Evolutionary conservation across 2,797 vertebrate genomes (phyloP), one percentile per base, ranked within the genome.

Genomic region (Tolypeutes matacus): DNA sequence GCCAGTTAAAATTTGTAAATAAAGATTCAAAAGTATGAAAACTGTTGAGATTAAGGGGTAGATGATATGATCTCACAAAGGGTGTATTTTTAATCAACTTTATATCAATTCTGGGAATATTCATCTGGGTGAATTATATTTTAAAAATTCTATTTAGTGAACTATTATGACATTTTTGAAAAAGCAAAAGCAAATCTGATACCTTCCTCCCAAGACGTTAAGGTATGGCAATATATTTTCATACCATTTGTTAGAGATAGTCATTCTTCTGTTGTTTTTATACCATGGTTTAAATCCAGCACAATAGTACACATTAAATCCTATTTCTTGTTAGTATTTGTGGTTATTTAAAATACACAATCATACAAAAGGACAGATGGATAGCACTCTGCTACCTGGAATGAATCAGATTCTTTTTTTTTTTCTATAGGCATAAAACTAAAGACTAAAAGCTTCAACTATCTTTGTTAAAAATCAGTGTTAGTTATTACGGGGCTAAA

Each of bases 301-400:
- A n/a, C 23, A 56, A 31, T 49, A 25, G 27, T 62, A 73, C 39
- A 77, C 86, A 91, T 34, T 12, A 67, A 89, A 80, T 49, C 78
- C 18, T 39, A 25, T 82, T 91, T 91, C 31, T 76, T 89, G 81
- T 70, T 65, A 65, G 31, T 78, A 10, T 95, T 84, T 80, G 31
- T 72, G 42, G 14, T 65, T 78, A 64, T 73, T 91, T 85, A 86
- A 93, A 92, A 89, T 65, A 1, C 17, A 82, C 31, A 65, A 53
- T 72, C 65, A 67, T 62, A 29, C 69, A 86, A 95, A 67, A 23
- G 34, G 12, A 56, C 51, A 69, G 88, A 76, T 51, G 8, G 70
- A 7, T 2, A 65, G 42, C 18, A 69, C 8, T 51, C 10, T 64
- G 58, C 36, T 51, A n/a, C 62, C 31, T 64, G n/a, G 29, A 36